phyloP scores from a whole-genome alignment of 2,888 invertebrate species.

The Eugnorisma glareosa region DNA sequence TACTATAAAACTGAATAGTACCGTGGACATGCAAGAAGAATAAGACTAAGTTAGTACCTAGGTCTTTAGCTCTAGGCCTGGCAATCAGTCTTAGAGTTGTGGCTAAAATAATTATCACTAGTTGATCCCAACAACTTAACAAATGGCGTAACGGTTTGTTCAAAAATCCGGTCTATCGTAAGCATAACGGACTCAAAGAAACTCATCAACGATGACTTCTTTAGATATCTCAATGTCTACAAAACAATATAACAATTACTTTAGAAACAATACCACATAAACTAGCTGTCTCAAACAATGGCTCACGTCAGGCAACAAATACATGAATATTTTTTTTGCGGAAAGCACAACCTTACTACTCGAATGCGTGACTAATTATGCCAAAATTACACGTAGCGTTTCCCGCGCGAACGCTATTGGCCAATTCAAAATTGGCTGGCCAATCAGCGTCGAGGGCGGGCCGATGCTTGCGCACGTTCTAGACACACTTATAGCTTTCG shows the following conservation, averaged over 20 bases:
- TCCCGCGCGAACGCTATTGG: conserved; percentile 82
- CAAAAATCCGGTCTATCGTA: neutral
- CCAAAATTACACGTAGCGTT: conserved; percentile 86
- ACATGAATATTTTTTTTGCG: conserved; percentile 60
- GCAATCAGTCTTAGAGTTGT: neutral
- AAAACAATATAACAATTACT: conserved; percentile 59
- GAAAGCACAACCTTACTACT: conserved; percentile 75
- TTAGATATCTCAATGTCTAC: conserved; percentile 54
- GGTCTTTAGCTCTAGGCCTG: neutral
- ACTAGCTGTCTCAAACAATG: conserved; percentile 65
- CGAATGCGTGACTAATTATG: conserved; percentile 89
- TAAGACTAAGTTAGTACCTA: neutral
- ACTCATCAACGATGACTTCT: conserved; percentile 29
- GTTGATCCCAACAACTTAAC: neutral
- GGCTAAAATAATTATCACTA: neutral
- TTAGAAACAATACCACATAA: conserved; percentile 56
- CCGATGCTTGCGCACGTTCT: conserved; percentile 85
- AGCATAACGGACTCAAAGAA: conserved; percentile 20
- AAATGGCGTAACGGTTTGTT: conserved; percentile 21
- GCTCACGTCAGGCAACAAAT: conserved; percentile 61
- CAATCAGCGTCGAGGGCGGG: conserved; percentile 87
- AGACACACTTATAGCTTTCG: conserved; percentile 73
- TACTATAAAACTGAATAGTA: neutral
- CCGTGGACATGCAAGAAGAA: neutral
- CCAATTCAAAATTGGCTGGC: conserved; percentile 81